Conservation (phyloP, 2,113 vertebrate species). For the Desmodus rotundus region DNA sequence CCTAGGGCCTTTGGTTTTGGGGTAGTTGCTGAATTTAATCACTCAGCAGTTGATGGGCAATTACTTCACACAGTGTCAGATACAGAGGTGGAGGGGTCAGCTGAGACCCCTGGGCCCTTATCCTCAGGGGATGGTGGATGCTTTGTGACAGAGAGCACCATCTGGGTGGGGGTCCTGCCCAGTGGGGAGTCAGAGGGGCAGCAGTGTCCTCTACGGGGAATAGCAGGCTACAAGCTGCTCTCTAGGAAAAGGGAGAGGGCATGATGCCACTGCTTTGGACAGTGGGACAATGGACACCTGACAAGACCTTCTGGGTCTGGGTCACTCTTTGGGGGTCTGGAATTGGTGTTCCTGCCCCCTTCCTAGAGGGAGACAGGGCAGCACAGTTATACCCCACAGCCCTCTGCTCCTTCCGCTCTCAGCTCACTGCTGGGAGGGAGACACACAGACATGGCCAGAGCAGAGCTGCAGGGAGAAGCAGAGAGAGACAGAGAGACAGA, state of each 20-base stretch:
- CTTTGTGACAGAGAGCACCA: neutral
- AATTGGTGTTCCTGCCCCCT: too few relatives aligned
- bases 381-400: neutral
- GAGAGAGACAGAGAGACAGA: neutral
- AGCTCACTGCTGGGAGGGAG: neutral
- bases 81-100: neutral
- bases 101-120: neutral
- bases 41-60: neutral
- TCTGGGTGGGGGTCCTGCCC: neutral
- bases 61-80: neutral
- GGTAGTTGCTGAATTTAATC: neutral
- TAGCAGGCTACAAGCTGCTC: neutral
- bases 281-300: neutral
- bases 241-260: neutral
- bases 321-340: neutral
- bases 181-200: fast-evolving
- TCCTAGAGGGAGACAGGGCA: neutral
- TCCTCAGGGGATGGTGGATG: neutral
- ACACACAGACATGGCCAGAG: neutral
- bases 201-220: neutral
- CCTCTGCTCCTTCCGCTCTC: neutral
- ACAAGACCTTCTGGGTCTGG: neutral
- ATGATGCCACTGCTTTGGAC: neutral
- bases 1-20: fast-evolving
- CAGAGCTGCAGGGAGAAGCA: too few relatives aligned